Evolutionary conservation across 2,888 invertebrate species (phyloP).

Genomic region (Drosophila aldrichi): DNA sequence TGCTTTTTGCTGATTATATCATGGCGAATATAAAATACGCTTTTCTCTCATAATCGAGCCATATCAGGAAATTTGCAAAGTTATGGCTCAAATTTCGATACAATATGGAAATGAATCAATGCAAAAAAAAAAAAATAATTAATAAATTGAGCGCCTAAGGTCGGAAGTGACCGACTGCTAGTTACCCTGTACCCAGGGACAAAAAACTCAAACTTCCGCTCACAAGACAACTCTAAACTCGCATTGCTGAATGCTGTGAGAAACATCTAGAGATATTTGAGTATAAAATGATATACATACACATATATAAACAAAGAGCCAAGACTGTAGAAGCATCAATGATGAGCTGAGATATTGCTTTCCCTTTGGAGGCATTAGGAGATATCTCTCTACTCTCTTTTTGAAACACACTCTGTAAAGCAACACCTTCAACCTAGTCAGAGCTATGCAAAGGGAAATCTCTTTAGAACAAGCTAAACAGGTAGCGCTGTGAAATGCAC

Average conservation of each 20-base stretch:
- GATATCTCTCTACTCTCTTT: background rate
- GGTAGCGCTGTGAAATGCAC: conserved; percentile 24
- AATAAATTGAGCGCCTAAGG: background rate
- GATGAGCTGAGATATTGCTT: background rate
- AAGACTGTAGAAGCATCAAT: no score
- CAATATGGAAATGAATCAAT: conserved; percentile 10
- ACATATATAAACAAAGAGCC: background rate
- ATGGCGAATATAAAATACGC: conserved; percentile 28
- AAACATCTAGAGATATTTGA: background rate
- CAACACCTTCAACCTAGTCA: background rate
- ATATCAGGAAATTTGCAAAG: conserved; percentile 16
- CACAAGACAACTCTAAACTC: background rate
- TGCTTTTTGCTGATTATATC: conserved; percentile 13
- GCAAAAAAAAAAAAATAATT: conserved; percentile 4
- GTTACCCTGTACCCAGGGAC: conserved; percentile 13
- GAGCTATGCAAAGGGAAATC: conserved; percentile 23
- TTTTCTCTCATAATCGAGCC: conserved; percentile 9
- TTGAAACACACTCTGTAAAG: background rate
- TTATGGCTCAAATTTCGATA: conserved; percentile 1
- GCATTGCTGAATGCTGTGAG: background rate
- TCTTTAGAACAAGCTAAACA: conserved; percentile 26
- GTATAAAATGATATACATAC: no score
- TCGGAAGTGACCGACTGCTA: background rate
- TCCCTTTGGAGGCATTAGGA: no score
- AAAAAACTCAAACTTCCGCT: conserved; percentile 1